Evolutionary conservation across 2,113 vertebrate genomes (phyloP).

Genomic region (Oenanthe melanoleuca): DNA sequence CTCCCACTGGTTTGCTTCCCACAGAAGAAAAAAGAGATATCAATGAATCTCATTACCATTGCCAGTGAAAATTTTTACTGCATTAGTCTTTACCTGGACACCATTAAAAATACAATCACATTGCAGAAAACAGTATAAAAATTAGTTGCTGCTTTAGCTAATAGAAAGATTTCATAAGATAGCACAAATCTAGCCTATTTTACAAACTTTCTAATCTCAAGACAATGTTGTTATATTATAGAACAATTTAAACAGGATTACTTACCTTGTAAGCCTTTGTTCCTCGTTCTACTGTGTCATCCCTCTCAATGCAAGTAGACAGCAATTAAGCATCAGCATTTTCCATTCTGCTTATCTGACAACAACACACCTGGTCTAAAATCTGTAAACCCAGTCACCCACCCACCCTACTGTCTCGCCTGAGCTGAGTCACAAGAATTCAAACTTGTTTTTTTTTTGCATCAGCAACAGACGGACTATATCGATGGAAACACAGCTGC

Average conservation of each 20-base stretch:
- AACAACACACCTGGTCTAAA: constrained; percentile 27
- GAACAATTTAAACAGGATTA: constrained; percentile 26
- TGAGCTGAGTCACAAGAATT: constrained; percentile 9
- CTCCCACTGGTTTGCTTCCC: background rate
- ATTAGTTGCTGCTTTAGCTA: background rate
- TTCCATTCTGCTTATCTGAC: constrained; percentile 58
- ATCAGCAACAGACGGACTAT: background rate
- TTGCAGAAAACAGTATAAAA: background rate
- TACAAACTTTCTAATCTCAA: background rate
- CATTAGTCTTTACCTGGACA: background rate
- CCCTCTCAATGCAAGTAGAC: constrained; percentile 67
- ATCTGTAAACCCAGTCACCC: background rate
- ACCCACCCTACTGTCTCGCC: background rate
- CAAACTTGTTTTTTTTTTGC: background rate
- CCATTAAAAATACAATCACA: background rate
- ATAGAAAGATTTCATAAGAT: background rate
- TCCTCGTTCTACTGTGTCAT: background rate
- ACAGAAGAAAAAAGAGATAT: background rate
- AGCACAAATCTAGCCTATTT: background rate
- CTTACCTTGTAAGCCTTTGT: constrained; percentile 14
- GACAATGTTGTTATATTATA: background rate
- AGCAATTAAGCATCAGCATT: constrained; percentile 59
- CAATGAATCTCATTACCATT: background rate
- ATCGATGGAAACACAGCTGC: background rate
- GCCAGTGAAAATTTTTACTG: background rate